phyloP scores from a whole-genome alignment of 2,113 vertebrate genomes.

The Tursiops truncatus region DNA sequence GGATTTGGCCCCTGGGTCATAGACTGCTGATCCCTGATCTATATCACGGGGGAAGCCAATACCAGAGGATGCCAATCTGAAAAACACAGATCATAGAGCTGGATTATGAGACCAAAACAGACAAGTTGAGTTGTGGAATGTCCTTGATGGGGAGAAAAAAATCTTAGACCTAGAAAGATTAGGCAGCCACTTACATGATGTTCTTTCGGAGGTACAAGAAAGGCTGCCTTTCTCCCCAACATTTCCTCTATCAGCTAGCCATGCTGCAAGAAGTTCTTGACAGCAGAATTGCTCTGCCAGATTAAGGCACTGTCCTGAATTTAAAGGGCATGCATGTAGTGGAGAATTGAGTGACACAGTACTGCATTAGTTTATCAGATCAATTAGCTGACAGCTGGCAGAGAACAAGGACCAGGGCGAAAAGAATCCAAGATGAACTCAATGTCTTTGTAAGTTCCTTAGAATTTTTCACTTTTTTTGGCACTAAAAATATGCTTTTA shows the following conservation, averaged over 20 bases:
- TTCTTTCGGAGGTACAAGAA: slow-evolving; percentile 3
- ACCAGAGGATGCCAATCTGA: neutral
- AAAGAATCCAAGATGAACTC: slow-evolving; percentile 54
- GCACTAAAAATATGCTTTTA: slow-evolving; percentile 48
- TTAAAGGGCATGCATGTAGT: slow-evolving; percentile 18
- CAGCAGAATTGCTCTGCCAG: slow-evolving; percentile 5
- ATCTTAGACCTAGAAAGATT: neutral
- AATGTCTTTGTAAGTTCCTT: slow-evolving; percentile 48
- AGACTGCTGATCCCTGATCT: neutral
- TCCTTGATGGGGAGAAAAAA: neutral
- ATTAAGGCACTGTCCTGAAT: slow-evolving; percentile 40
- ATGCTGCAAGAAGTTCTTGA: slow-evolving; percentile 12
- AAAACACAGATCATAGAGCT: neutral
- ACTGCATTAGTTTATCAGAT: slow-evolving; percentile 51
- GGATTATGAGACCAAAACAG: neutral
- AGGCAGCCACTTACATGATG: neutral
- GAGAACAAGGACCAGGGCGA: neutral
- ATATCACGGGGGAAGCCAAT: neutral
- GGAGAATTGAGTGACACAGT: slow-evolving; percentile 39
- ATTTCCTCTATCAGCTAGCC: neutral
- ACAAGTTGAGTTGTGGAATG: neutral
- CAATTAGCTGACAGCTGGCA: slow-evolving; percentile 29
- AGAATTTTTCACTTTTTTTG: slow-evolving; percentile 44
- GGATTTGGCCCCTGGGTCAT: neutral
- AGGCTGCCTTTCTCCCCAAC: neutral